Evolutionary conservation across 1,140 invertebrate genomes (phyloP).

Genomic region (Macrobrachium nipponense): DNA sequence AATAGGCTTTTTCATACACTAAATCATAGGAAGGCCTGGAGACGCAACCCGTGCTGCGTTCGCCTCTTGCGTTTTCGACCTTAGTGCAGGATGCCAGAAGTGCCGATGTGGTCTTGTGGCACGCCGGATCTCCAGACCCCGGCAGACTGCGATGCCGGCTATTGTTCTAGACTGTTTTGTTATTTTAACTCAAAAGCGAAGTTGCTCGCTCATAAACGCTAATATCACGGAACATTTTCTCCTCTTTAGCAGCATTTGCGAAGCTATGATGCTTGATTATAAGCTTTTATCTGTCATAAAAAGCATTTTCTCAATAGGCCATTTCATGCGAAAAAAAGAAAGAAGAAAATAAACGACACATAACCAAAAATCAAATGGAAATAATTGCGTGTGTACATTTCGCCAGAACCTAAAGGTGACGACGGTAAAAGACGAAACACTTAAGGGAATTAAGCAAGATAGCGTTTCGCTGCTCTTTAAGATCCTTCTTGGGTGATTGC

Average conservation of each 20-base stretch:
- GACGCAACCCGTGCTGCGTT: neutral
- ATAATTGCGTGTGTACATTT: neutral
- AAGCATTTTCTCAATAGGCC: no score
- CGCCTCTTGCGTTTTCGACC: neutral
- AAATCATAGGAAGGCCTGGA: conserved; percentile 39
- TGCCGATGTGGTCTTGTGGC: neutral
- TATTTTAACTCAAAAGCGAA: conserved; percentile 55
- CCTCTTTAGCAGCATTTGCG: conserved; percentile 15
- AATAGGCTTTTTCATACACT: conserved; percentile 60
- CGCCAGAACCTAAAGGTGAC: no score
- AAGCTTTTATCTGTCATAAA: no score
- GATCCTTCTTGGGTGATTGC: no score
- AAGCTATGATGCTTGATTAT: neutral
- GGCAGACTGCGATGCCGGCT: neutral
- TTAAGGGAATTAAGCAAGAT: no score
- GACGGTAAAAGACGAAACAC: no score
- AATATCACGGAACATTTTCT: conserved; percentile 39
- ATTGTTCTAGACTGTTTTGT: conserved; percentile 60
- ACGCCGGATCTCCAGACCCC: neutral
- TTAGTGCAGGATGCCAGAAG: neutral
- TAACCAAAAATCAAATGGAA: no score
- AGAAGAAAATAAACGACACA: no score
- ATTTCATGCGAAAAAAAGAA: no score
- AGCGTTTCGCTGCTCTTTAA: no score
- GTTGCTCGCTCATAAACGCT: conserved; percentile 56